Conservation (phyloP, 2,888 invertebrate species). For the Acronicta psi region DNA sequence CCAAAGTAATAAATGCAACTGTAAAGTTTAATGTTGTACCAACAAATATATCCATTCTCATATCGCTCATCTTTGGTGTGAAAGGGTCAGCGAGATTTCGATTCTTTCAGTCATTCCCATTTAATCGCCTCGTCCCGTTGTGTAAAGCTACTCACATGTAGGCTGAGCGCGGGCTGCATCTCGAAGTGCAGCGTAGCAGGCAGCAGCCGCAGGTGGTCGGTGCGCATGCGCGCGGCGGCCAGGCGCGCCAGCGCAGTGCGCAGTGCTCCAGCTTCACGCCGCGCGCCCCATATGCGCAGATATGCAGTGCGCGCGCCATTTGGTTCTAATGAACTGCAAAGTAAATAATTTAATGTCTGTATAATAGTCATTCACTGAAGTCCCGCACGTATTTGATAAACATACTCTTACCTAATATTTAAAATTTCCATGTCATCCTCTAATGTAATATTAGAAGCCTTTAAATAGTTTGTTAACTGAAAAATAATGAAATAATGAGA, state of each 20-base stretch:
- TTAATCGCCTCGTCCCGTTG: too few relatives aligned
- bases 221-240: slow-evolving; percentile 67
- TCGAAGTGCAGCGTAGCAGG: slow-evolving; percentile 92
- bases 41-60: too few relatives aligned
- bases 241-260: slow-evolving; percentile 77
- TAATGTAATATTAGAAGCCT: slow-evolving; percentile 90
- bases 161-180: slow-evolving; percentile 91
- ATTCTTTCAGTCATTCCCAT: too few relatives aligned
- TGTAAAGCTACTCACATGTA: slow-evolving; percentile 89
- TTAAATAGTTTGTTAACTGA: slow-evolving; percentile 91
- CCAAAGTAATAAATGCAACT: too few relatives aligned
- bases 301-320: slow-evolving; percentile 73
- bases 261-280: slow-evolving; percentile 76
- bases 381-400: neutral
- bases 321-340: slow-evolving; percentile 66
- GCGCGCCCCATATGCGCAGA: slow-evolving; percentile 78
- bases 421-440: slow-evolving; percentile 91
- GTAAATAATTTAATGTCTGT: neutral
- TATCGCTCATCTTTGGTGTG: too few relatives aligned
- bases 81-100: too few relatives aligned
- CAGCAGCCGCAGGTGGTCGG: slow-evolving; percentile 69
- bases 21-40: too few relatives aligned
- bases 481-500: slow-evolving; percentile 54
- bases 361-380: neutral
- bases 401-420: slow-evolving; percentile 90